phyloP scores from a whole-genome alignment of 2,888 invertebrate species.

The Magallana nippona region DNA sequence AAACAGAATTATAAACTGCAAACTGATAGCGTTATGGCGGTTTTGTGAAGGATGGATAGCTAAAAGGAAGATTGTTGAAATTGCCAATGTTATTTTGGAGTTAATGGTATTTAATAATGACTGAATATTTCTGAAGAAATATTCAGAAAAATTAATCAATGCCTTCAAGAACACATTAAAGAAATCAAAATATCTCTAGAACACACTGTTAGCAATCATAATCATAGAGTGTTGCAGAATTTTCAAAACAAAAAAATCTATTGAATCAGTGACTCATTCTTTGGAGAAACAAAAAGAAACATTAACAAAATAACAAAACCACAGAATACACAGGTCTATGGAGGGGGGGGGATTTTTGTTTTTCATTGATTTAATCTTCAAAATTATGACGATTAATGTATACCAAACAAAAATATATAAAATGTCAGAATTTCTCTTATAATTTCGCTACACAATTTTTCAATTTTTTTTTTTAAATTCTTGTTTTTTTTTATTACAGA shows the following conservation, averaged over 20 bases:
- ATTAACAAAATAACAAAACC: not conserved
- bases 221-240: not conserved
- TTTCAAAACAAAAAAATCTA: not conserved
- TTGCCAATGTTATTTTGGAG: conserved; percentile 37
- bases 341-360: not conserved
- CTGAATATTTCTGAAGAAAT: conserved; percentile 10
- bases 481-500: not conserved
- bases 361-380: not conserved
- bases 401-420: no score
- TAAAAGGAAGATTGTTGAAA: not conserved
- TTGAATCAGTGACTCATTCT: conserved; percentile 19
- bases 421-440: no score
- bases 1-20: not conserved
- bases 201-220: not conserved
- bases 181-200: conserved; percentile 10
- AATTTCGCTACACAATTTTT: no score
- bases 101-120: not conserved
- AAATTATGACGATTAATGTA: not conserved
- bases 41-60: conserved; percentile 10
- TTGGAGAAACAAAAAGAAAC: conserved; percentile 1
- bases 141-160: not conserved
- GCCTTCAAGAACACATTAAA: not conserved
- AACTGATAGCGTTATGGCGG: not conserved
- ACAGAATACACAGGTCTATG: conserved; percentile 1
- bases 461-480: no score